phyloP scores from a whole-genome alignment of 37 sponge, comb jelly and placozoan species.

The Oscarella lobularis region DNA sequence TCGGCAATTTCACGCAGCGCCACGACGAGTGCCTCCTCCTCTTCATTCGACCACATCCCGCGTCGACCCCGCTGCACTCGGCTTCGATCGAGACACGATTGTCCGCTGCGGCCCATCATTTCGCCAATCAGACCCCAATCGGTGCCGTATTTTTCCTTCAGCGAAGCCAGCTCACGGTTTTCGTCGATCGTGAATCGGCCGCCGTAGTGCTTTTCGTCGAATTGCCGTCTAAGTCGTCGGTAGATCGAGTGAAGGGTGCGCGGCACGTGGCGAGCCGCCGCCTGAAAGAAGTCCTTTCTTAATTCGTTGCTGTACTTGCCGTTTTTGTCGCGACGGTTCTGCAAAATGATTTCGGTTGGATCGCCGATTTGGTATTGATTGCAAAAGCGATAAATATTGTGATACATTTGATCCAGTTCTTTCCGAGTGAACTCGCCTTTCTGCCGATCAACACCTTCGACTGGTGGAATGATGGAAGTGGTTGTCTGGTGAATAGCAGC shows the following conservation, averaged over 20 bases:
- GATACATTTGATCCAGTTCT: not conserved
- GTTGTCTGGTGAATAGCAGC: not conserved
- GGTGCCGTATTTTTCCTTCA: not conserved
- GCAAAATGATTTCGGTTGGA: not conserved
- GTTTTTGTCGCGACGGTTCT: not conserved
- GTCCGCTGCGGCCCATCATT: not conserved
- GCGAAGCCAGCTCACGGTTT: not conserved
- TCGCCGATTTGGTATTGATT: not conserved
- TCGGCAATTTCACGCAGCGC: not conserved
- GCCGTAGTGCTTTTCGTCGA: not conserved
- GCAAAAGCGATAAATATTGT: not conserved
- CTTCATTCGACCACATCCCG: not conserved
- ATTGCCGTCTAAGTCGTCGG: not conserved
- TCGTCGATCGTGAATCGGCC: not conserved
- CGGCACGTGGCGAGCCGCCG: not conserved
- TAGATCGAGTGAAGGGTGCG: not conserved
- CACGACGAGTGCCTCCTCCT: not conserved
- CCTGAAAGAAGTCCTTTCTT: not conserved
- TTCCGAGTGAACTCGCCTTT: not conserved
- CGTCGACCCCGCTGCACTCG: not conserved
- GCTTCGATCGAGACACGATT: not conserved
- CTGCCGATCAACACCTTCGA: not conserved
- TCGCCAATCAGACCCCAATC: not conserved
- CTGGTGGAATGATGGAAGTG: too few relatives aligned
- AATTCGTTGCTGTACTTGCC: not conserved